Conservation (phyloP, 2,797 vertebrate species). For the Caiman crocodilus region DNA sequence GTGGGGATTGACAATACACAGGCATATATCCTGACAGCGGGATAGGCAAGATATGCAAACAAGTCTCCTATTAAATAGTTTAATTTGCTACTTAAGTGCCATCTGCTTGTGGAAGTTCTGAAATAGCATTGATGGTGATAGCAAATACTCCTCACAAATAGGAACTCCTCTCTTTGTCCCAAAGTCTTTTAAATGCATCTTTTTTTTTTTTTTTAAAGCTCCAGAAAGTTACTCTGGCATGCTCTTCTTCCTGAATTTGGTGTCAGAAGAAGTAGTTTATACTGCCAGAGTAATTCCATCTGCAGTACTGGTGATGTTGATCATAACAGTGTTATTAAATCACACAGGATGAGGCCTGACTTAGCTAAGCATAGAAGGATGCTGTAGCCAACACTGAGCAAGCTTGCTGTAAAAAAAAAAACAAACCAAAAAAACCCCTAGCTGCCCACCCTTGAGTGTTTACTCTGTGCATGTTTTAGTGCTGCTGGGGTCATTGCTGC, state of each 20-base stretch:
- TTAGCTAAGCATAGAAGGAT: background rate
- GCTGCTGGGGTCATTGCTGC: constrained; percentile 44
- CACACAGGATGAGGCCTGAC: background rate
- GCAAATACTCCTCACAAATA: background rate
- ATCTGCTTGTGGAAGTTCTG: no score
- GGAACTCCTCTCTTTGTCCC: background rate
- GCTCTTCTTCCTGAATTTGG: accelerated
- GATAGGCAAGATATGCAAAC: no score
- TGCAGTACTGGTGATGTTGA: background rate
- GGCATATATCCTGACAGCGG: no score
- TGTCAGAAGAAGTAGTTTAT: background rate
- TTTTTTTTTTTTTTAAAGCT: background rate
- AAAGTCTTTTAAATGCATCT: accelerated
- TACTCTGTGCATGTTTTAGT: constrained; percentile 55
- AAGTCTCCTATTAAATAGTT: no score
- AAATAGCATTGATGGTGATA: background rate
- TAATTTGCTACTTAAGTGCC: no score
- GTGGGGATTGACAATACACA: no score
- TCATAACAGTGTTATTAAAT: background rate
- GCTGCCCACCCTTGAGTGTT: constrained; percentile 53
- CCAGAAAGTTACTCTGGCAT: accelerated
- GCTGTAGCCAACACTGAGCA: background rate
- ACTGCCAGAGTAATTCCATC: background rate
- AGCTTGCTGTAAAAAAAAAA: background rate
- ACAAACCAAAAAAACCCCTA: background rate